Base-by-base conservation (phyloP, 1,140 invertebrate genomes). In the Hesperophylax magnus region DNA sequence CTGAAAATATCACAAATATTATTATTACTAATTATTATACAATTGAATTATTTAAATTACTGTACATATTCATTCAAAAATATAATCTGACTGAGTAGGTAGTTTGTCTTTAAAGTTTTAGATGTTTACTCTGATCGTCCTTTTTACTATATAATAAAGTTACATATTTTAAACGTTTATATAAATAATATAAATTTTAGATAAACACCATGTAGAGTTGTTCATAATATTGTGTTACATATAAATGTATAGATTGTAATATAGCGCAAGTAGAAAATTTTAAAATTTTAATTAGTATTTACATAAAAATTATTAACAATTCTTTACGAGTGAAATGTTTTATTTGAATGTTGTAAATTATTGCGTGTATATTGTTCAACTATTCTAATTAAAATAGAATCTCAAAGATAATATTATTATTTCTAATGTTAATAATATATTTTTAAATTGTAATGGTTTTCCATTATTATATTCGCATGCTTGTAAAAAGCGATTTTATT, bases 11-110 rank as follows among this genome's bases (percentile, higher is more conserved):
- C 53, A 58, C 18, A n/a, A 58, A 24, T 60, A n/a, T 39, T 0
- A 53, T n/a, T n/a, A n/a, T 14, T 54, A 53, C 67, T 39, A 27
- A 61, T 81, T 52, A 47, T 47, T 47, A 47, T 47, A 14, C 39
- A 47, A 47, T 47, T 77, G 7, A 39, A 24, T 65, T 81, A 54
- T 22, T 80, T 53, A 77, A 69, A 60, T 71, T 77, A 52, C 24
- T 77, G 58, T 63, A 77, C 15, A 77, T 60, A 71, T 71, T 53
- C 67, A 71, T 63, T 60, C 56, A 77, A 60, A 77, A 58, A 34
- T 77, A 77, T 47, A 47, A 47, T 77, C 75, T 77, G 75, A 77
- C 75, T 77, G 75, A 76, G 58, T 63, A 76, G 58, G 4, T 61
- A 61, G 54, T 60, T 39, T 61, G 54, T 60, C 74, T 76, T 34